Percentiles rank a stretch among this genome's conserved stretches.
Conservation (phyloP, 2,888 invertebrate species). For the Heliconius aoede region DNA sequence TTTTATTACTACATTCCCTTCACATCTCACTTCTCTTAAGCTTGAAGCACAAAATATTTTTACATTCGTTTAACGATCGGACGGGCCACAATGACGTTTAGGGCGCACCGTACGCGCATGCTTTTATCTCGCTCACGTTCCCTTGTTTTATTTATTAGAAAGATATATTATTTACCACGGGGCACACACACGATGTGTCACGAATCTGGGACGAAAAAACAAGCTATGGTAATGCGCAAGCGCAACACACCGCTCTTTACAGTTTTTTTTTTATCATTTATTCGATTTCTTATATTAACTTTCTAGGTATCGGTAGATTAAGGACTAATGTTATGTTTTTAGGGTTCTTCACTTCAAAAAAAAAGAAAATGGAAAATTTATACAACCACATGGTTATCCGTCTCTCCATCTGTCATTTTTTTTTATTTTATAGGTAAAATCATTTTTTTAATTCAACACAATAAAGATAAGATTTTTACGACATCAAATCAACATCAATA, state of each 20-base stretch:
- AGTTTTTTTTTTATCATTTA: constrained; percentile 64
- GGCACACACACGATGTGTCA: constrained; percentile 82
- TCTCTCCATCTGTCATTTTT: no score
- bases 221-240: constrained; percentile 77
- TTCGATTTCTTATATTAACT: constrained; percentile 55
- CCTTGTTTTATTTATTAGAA: constrained; percentile 84
- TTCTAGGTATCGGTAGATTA: constrained; percentile 50
- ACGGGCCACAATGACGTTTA: constrained; percentile 74
- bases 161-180: constrained; percentile 82
- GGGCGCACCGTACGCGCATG: constrained; percentile 81
- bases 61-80: constrained; percentile 80
- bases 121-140: constrained; percentile 82
- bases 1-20: constrained; percentile 35
- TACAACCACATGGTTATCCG: no score
- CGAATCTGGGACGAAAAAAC: constrained; percentile 79
- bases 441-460: no score
- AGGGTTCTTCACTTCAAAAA: no score
- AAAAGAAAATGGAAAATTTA: no score
- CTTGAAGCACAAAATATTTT: constrained; percentile 76
- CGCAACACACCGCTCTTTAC: constrained; percentile 73
- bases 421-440: no score
- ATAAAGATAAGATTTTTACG: no score
- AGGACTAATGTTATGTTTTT: background rate
- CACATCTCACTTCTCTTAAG: constrained; percentile 49
- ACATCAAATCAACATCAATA: no score